These are phyloP conservation scores for Cairina moschata DNA, from an alignment of 2,113 vertebrate genomes.

Conservation along the genomic window DNA sequence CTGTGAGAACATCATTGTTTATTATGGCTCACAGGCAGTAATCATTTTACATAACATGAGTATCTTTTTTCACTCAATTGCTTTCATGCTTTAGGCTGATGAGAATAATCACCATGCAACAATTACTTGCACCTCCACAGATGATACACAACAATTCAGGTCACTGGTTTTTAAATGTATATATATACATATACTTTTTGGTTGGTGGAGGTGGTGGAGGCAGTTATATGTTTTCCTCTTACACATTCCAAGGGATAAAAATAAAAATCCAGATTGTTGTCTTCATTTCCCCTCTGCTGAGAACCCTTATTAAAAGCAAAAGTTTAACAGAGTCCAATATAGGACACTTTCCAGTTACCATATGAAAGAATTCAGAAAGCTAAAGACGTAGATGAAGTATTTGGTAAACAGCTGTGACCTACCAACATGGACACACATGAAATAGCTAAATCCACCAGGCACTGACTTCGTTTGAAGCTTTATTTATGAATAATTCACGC, in stretches of 20 bases:
- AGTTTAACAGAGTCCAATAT: background rate
- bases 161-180: background rate
- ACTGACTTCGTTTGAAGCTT: constrained; percentile 50
- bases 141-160: constrained; percentile 54
- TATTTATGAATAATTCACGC: constrained; percentile 62
- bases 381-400: background rate
- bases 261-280: background rate
- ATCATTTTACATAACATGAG: constrained; percentile 78
- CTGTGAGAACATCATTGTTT: constrained; percentile 71
- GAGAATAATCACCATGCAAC: constrained; percentile 77
- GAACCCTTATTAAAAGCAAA: background rate
- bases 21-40: constrained; percentile 79
- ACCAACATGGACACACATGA: background rate
- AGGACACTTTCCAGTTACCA: background rate
- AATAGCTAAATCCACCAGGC: background rate
- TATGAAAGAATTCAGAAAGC: background rate
- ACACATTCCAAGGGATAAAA: background rate
- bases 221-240: background rate
- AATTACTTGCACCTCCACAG: constrained; percentile 70
- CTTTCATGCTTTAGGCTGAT: constrained; percentile 78
- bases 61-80: constrained; percentile 79
- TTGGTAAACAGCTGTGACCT: background rate
- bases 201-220: background rate
- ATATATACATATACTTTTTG: background rate
- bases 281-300: background rate